Conservation (phyloP, 1,140 invertebrate species). For the Aleiodes sp. region DNA sequence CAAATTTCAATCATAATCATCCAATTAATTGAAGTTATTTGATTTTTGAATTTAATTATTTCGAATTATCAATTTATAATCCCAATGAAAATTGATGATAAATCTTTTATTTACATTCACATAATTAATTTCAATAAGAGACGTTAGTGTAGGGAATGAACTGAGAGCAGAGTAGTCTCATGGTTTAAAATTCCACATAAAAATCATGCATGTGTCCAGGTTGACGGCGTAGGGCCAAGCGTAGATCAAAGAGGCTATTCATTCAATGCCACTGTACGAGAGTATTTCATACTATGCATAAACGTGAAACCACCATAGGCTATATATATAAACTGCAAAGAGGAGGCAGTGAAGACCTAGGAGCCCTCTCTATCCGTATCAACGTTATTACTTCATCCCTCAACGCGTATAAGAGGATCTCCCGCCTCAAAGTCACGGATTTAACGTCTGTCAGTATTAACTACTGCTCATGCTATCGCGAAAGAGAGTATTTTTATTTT, state of each 20-base stretch:
- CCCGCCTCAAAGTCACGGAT: neutral
- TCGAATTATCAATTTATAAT: too few species aligned
- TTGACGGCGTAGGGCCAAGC: slow-evolving; percentile 42
- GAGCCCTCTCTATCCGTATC: slow-evolving; percentile 41
- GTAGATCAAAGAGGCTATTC: slow-evolving; percentile 60
- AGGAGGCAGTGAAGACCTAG: neutral
- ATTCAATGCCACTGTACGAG: slow-evolving; percentile 41
- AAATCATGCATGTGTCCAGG: slow-evolving; percentile 26
- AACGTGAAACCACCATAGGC: slow-evolving; percentile 38
- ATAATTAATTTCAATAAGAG: too few species aligned
- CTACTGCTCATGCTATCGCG: neutral
- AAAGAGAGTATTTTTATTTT: too few species aligned
- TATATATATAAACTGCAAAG: too few species aligned
- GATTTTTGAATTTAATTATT: too few species aligned
- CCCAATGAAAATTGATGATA: too few species aligned
- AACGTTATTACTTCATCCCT: slow-evolving; percentile 52
- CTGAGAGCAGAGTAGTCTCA: too few species aligned
- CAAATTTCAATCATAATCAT: too few species aligned
- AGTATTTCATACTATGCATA: slow-evolving; percentile 22
- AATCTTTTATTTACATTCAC: too few species aligned
- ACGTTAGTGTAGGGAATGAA: too few species aligned
- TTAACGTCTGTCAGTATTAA: neutral
- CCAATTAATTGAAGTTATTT: too few species aligned
- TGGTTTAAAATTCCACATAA: slow-evolving; percentile 32
- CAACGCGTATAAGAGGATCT: slow-evolving; percentile 23